phyloP scores from a whole-genome alignment of 2,797 vertebrate genomes.

The Eleutherodactylus coqui region DNA sequence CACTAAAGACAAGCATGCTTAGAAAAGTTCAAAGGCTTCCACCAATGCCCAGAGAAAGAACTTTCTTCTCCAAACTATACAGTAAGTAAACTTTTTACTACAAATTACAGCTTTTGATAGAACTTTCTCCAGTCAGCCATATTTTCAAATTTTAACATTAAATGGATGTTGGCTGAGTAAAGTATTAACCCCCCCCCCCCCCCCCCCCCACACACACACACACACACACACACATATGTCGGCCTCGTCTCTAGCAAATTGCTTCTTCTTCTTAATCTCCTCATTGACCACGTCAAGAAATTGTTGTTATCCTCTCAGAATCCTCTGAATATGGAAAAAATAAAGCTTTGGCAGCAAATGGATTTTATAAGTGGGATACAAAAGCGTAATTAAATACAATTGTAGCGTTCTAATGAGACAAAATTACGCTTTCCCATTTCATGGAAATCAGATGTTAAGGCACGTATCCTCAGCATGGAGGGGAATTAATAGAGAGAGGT shows the following conservation, averaged over 20 bases:
- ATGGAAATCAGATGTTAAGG: constrained; percentile 47
- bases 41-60: no score
- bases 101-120: neutral
- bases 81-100: no score
- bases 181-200: neutral
- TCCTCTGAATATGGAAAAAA: constrained; percentile 1
- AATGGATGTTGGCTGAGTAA: neutral
- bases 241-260: neutral
- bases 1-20: no score
- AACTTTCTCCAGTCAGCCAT: neutral
- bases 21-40: no score
- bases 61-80: no score
- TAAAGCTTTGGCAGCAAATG: constrained; percentile 23
- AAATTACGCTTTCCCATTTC: constrained; percentile 47
- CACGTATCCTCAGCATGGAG: constrained; percentile 34
- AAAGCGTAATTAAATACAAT: constrained; percentile 56
- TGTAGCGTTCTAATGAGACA: constrained; percentile 44
- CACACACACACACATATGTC: no score
- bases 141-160: neutral
- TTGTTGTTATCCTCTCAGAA: neutral
- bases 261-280: neutral
- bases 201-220: neutral
- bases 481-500: constrained; percentile 50
- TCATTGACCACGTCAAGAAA: neutral
- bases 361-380: constrained; percentile 45